These are phyloP conservation scores for Lepisosteus osseus DNA, from an alignment of 2,113 vertebrate genomes.

Conservation along the genomic window DNA sequence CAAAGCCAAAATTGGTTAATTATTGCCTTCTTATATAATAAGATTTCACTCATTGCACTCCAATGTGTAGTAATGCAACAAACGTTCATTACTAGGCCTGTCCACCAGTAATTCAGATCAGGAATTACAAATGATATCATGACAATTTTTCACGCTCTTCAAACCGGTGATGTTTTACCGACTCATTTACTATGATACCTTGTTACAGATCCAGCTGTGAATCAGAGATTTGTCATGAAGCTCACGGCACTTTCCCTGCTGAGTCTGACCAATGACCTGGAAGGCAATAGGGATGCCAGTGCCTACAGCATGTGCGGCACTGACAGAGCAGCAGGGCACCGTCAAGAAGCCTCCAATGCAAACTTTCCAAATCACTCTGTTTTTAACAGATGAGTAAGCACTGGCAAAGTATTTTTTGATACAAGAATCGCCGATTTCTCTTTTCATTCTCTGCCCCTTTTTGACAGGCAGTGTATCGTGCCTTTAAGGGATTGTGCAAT, in stretches of 20 bases:
- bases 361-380: conserved; percentile 68
- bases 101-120: conserved; percentile 50
- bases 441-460: conserved; percentile 46
- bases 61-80: conserved; percentile 5
- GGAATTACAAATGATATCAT: conserved; percentile 76
- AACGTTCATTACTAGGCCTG: conserved; percentile 18
- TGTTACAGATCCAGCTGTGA: conserved; percentile 81
- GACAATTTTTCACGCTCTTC: conserved; percentile 70
- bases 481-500: conserved; percentile 48
- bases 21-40: conserved; percentile 61
- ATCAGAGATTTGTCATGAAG: conserved; percentile 70
- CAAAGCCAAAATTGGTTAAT: conserved; percentile 53
- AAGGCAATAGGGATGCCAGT: conserved; percentile 72
- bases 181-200: conserved; percentile 79
- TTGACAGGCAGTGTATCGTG: conserved; percentile 49
- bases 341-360: conserved; percentile 73
- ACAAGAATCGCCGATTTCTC: conserved; percentile 55
- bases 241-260: conserved; percentile 59
- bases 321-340: conserved; percentile 81
- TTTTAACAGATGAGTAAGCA: conserved; percentile 85
- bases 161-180: conserved; percentile 77
- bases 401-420: conserved; percentile 57
- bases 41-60: neutral
- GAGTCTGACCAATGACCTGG: conserved; percentile 78
- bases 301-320: conserved; percentile 77